A percentile compares a stretch with the other conserved stretches of the same genome.
Evolutionary conservation across 2,888 invertebrate genomes (phyloP).

Genomic region (Euplagia quadripunctaria): DNA sequence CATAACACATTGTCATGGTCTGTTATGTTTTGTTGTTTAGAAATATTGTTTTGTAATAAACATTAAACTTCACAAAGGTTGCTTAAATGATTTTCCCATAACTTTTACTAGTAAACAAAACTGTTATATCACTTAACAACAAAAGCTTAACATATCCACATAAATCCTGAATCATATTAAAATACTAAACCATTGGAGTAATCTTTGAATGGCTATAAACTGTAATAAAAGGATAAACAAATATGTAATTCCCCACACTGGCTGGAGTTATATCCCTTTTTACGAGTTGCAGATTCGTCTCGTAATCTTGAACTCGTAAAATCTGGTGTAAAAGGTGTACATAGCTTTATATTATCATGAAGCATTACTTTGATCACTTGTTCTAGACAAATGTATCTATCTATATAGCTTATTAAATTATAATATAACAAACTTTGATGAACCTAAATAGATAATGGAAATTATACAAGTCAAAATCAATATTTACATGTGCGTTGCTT

Average conservation of each 20-base stretch:
- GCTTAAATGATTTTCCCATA: neutral
- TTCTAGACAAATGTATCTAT: neutral
- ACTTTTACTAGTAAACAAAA: conserved; percentile 1
- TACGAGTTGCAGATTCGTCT: conserved; percentile 37
- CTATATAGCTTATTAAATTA: neutral
- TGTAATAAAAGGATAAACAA: conserved; percentile 45
- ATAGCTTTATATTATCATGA: conserved; percentile 22
- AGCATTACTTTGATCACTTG: conserved; percentile 42
- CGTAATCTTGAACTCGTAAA: conserved; percentile 19
- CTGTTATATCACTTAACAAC: conserved; percentile 12
- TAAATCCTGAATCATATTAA: conserved; percentile 27
- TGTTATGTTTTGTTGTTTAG: too few species aligned
- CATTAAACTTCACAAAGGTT: neutral
- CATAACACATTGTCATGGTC: too few species aligned
- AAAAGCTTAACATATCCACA: neutral
- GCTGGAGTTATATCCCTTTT: conserved; percentile 42
- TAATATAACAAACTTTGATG: neutral
- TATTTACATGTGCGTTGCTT: too few species aligned
- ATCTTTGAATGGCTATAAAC: conserved; percentile 39
- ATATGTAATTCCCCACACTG: conserved; percentile 35
- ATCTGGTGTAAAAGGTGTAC: conserved; percentile 10
- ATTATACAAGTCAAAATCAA: too few species aligned
- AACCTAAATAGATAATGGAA: too few species aligned
- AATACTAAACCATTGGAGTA: conserved; percentile 34
- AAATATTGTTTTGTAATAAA: too few species aligned